These are phyloP conservation scores for Bactericera cockerelli DNA, from an alignment of 1,140 invertebrate genomes.

Conservation along the genomic window DNA sequence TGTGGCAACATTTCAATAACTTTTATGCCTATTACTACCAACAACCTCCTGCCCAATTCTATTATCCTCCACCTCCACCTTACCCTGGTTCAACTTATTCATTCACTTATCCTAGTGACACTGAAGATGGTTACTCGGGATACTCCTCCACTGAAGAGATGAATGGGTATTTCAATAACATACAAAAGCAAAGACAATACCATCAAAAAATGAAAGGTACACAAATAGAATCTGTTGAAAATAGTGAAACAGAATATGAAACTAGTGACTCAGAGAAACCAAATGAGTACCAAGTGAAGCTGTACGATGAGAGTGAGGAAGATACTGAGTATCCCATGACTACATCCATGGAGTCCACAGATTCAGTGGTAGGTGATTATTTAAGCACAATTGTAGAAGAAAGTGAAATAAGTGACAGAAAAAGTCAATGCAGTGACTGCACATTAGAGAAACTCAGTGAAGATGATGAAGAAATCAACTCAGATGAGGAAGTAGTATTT, in stretches of 20 bases:
- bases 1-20: slow-evolving; percentile 1
- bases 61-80: background rate
- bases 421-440: slow-evolving; percentile 2
- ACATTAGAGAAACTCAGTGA: slow-evolving; percentile 3
- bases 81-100: background rate
- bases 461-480: background rate
- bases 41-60: background rate
- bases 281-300: background rate
- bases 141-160: slow-evolving; percentile 4
- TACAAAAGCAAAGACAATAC: slow-evolving; percentile 1
- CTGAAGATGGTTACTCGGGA: background rate
- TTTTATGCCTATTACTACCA: slow-evolving; percentile 6
- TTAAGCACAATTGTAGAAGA: background rate
- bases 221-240: slow-evolving; percentile 4
- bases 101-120: background rate
- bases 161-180: background rate
- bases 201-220: background rate
- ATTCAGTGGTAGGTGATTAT: background rate
- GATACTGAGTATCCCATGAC: slow-evolving; percentile 6
- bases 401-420: slow-evolving; percentile 7
- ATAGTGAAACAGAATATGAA: slow-evolving; percentile 7
- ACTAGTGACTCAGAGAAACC: slow-evolving; percentile 1
- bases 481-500: background rate
- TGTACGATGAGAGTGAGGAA: background rate
- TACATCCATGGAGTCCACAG: background rate